Conservation (phyloP, 2,888 invertebrate genomes). For the Molanna angustata region DNA sequence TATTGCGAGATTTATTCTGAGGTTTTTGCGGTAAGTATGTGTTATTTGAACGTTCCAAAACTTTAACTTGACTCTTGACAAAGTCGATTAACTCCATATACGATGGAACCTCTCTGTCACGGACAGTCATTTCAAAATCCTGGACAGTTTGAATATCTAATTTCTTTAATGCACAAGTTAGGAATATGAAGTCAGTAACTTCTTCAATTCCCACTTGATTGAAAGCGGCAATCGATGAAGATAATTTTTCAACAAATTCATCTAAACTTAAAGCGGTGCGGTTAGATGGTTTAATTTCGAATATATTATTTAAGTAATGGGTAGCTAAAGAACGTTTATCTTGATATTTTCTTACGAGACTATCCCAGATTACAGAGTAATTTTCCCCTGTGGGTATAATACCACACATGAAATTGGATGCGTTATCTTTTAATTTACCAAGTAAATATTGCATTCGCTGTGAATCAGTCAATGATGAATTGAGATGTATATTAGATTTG, state of each 20-base stretch:
- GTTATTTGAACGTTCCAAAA: too few species aligned
- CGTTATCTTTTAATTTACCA: neutral
- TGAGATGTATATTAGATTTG: slow-evolving; percentile 5
- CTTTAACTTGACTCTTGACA: neutral
- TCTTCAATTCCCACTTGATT: neutral
- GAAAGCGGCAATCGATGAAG: neutral
- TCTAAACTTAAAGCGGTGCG: neutral
- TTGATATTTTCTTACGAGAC: slow-evolving; percentile 2
- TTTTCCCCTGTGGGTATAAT: slow-evolving; percentile 6
- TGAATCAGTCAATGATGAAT: neutral
- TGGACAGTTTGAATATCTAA: slow-evolving; percentile 1
- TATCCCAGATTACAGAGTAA: neutral
- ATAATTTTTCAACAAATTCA: neutral
- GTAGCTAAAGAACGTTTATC: neutral
- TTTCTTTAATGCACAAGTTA: neutral
- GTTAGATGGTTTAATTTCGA: neutral
- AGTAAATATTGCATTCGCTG: slow-evolving; percentile 5
- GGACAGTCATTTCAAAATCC: neutral
- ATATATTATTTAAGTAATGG: neutral
- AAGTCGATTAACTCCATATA: neutral
- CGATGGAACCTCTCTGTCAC: neutral
- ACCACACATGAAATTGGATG: neutral
- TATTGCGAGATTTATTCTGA: neutral
- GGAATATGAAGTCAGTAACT: neutral
- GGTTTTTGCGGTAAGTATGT: too few species aligned